Conservation (phyloP, 2,113 vertebrate species). For the Pleuronectes platessa region DNA sequence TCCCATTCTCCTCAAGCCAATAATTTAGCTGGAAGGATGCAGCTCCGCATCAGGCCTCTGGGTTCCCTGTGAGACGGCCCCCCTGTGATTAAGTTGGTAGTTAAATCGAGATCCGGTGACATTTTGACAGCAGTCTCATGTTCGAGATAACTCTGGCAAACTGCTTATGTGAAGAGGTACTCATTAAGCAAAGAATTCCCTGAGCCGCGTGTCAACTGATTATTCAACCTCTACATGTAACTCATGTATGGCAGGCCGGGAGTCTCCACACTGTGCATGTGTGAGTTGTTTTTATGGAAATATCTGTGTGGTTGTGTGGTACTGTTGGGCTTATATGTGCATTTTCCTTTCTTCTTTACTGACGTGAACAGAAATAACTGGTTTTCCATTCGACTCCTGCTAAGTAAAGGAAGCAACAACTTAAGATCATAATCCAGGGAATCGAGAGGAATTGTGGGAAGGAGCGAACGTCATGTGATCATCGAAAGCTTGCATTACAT, state of each 20-base stretch:
- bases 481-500: constrained; percentile 38
- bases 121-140: constrained; percentile 73
- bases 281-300: constrained; percentile 23
- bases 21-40: constrained; percentile 12
- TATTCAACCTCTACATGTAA: constrained; percentile 71
- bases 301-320: background rate
- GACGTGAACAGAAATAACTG: background rate
- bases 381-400: constrained; percentile 32
- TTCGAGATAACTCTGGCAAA: constrained; percentile 66
- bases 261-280: constrained; percentile 27
- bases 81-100: constrained; percentile 58
- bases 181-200: constrained; percentile 74
- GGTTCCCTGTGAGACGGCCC: constrained; percentile 6
- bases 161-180: constrained; percentile 71
- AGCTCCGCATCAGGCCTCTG: background rate
- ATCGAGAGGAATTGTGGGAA: constrained; percentile 4
- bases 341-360: background rate
- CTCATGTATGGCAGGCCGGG: constrained; percentile 64
- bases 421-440: constrained; percentile 50
- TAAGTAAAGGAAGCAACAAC: constrained; percentile 33
- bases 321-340: constrained; percentile 3
- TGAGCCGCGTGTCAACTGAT: constrained; percentile 70
- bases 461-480: constrained; percentile 39
- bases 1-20: background rate
- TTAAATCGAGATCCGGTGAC: constrained; percentile 73